phyloP scores from a whole-genome alignment of 2,113 vertebrate genomes.

The Xenopus borealis region DNA sequence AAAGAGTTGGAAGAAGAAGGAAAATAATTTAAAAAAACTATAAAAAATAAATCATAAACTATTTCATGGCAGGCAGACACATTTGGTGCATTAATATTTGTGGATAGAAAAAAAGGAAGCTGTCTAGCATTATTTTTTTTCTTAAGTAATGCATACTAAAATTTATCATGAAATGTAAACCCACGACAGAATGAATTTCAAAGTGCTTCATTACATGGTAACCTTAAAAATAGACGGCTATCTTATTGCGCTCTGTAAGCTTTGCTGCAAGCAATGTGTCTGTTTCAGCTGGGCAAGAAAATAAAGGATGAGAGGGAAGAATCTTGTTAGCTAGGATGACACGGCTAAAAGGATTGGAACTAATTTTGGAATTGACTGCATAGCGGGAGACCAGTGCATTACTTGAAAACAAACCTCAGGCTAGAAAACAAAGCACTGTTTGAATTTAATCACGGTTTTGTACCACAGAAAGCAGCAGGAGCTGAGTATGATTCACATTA shows the following conservation, averaged over 20 bases:
- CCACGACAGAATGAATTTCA: slow-evolving; percentile 19
- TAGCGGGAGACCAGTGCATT: slow-evolving; percentile 16
- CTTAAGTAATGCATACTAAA: slow-evolving; percentile 9
- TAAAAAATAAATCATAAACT: too few relatives aligned
- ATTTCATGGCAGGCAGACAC: too few relatives aligned
- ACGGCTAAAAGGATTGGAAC: slow-evolving; percentile 37
- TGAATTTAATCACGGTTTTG: slow-evolving; percentile 41
- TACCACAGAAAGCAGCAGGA: slow-evolving; percentile 29
- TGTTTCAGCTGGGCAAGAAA: slow-evolving; percentile 28
- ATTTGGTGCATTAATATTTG: too few relatives aligned
- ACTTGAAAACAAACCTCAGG: slow-evolving; percentile 16
- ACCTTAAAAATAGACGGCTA: not conserved
- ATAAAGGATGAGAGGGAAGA: slow-evolving; percentile 37
- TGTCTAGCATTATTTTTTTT: not conserved
- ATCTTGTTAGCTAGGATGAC: slow-evolving; percentile 39
- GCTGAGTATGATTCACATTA: slow-evolving; percentile 4
- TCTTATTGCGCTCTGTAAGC: slow-evolving; percentile 15
- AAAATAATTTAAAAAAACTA: too few relatives aligned
- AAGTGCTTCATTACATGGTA: slow-evolving; percentile 30
- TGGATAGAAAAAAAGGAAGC: too few relatives aligned
- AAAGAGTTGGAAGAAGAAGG: too few relatives aligned
- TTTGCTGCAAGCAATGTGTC: slow-evolving; percentile 28
- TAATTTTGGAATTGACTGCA: slow-evolving; percentile 23
- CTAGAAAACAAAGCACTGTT: slow-evolving; percentile 19
- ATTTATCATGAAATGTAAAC: slow-evolving; percentile 24